Evolutionary conservation across 2,888 invertebrate genomes (phyloP).

Genomic region (Nasonovia ribisnigri): DNA sequence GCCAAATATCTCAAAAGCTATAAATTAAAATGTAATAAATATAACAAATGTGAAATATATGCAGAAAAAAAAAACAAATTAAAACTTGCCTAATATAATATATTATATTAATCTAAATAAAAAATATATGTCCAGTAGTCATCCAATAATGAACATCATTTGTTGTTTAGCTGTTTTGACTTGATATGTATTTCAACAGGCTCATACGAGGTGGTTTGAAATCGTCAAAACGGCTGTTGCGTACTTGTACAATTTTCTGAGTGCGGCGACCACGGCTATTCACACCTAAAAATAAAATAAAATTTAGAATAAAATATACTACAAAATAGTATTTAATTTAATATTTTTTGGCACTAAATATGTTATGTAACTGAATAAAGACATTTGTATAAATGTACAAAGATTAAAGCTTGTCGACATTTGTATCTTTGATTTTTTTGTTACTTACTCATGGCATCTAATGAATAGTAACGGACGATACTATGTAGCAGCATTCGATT

Average conservation of each 20-base stretch:
- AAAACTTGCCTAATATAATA: background rate
- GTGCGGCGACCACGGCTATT: conserved; percentile 37
- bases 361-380: background rate
- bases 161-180: background rate
- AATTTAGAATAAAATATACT: background rate
- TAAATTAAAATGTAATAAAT: background rate
- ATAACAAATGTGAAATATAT: background rate
- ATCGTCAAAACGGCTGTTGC: conserved; percentile 25
- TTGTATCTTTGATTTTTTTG: background rate
- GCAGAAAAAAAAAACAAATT: background rate
- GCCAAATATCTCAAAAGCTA: background rate
- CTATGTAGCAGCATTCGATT: conserved; percentile 64
- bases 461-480: conserved; percentile 66
- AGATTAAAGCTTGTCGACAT: background rate
- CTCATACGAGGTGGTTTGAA: conserved; percentile 34
- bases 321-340: background rate
- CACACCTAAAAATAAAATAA: conserved; percentile 11
- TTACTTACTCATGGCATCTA: conserved; percentile 65
- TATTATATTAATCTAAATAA: background rate
- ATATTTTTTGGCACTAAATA: background rate
- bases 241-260: conserved; percentile 53
- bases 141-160: background rate
- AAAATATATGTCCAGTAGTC: background rate
- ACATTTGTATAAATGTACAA: background rate
- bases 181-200: conserved; percentile 38